Evolutionary conservation across 2,888 invertebrate species (phyloP).

Genomic region (Amblyteles armatorius): DNA sequence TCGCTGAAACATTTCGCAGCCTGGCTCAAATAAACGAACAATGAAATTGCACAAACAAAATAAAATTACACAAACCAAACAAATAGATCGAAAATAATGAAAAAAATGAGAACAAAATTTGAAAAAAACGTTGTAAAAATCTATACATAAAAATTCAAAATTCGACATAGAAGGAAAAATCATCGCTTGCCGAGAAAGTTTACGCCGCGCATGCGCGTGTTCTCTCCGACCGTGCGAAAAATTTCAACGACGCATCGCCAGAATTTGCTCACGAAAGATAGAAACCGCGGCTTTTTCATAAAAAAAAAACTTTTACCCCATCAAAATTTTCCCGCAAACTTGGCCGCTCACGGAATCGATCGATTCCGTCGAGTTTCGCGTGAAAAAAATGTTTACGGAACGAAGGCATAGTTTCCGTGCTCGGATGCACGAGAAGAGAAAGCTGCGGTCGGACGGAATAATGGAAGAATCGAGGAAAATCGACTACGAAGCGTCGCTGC

Average conservation of each 20-base stretch:
- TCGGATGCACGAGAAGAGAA: conserved; percentile 53
- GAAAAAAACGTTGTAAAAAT: too few species aligned
- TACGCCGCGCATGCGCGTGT: too few species aligned
- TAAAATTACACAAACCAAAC: not conserved
- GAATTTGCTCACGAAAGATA: not conserved
- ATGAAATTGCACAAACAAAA: too few species aligned
- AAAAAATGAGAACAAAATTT: too few species aligned
- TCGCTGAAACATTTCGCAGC: not conserved
- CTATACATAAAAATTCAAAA: too few species aligned
- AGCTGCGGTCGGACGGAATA: conserved; percentile 54
- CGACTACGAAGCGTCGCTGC: not conserved
- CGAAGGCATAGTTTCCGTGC: conserved; percentile 32
- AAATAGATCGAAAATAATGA: not conserved
- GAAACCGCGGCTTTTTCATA: not conserved
- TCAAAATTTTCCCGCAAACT: not conserved
- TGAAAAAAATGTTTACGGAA: conserved; percentile 23
- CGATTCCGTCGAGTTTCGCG: conserved; percentile 7
- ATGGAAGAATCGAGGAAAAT: conserved; percentile 23
- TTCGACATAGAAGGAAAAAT: too few species aligned
- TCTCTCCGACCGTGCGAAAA: too few species aligned
- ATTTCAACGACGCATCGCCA: not conserved
- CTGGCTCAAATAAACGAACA: too few species aligned
- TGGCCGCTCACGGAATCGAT: not conserved
- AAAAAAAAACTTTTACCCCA: not conserved
- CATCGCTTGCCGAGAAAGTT: too few species aligned